These are phyloP conservation scores for Brevimyrus niger DNA, from an alignment of 2,113 vertebrate genomes.

Conservation along the genomic window DNA sequence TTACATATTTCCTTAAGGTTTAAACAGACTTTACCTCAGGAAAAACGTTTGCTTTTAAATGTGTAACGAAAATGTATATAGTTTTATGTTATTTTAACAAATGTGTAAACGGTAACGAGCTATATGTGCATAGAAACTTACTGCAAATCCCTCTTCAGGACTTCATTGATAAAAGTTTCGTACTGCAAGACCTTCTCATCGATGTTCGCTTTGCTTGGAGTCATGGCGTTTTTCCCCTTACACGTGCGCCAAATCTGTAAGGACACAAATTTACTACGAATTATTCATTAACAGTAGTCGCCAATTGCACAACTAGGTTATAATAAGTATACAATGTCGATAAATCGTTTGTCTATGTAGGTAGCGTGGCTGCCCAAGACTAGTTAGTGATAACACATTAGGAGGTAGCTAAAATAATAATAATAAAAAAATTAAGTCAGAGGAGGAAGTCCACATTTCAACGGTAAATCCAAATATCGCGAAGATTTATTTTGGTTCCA, in stretches of 20 bases:
- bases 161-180: conserved; percentile 73
- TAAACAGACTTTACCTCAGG: not conserved
- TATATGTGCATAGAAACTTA: conserved; percentile 48
- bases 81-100: not conserved
- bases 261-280: not conserved
- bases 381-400: not conserved
- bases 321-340: not conserved
- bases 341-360: not conserved
- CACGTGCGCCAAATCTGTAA: not conserved
- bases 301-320: not conserved
- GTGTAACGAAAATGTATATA: not conserved
- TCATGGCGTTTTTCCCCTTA: conserved; percentile 28
- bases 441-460: not conserved
- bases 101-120: not conserved
- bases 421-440: not conserved
- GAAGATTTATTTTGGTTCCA: not conserved
- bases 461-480: not conserved
- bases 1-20: not conserved
- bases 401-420: not conserved
- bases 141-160: conserved; percentile 72
- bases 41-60: not conserved
- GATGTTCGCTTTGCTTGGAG: conserved; percentile 29
- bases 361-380: not conserved
- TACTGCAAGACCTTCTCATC: conserved; percentile 70
- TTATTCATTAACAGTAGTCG: not conserved